These are phyloP conservation scores for Elanoides forficatus DNA, from an alignment of 2,113 vertebrate genomes.

Conservation along the genomic window DNA sequence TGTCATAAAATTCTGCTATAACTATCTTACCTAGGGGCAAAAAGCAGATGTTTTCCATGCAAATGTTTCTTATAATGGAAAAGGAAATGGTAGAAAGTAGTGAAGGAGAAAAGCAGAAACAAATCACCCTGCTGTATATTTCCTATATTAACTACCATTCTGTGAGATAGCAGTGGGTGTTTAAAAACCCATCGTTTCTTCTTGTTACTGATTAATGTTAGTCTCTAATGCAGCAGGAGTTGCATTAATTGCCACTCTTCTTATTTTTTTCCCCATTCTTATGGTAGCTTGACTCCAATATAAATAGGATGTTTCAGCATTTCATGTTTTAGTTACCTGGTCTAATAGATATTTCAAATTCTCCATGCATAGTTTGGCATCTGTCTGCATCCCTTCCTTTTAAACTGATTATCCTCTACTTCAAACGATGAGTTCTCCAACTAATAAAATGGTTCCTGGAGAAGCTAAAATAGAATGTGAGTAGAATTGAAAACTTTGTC, in stretches of 20 bases:
- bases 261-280: neutral
- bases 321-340: neutral
- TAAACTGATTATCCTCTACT: constrained; percentile 6
- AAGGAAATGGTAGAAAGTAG: neutral
- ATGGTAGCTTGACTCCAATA: neutral
- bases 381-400: neutral
- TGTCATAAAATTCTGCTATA: neutral
- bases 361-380: neutral
- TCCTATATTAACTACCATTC: neutral
- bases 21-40: neutral
- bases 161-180: neutral
- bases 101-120: neutral
- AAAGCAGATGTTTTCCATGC: neutral
- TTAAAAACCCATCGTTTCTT: neutral
- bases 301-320: neutral
- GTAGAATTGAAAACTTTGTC: neutral
- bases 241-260: neutral
- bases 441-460: neutral
- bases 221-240: neutral
- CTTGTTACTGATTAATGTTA: neutral
- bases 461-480: neutral
- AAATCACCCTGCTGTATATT: neutral
- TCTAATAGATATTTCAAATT: neutral
- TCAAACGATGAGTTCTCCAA: neutral
- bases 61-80: neutral